Evolutionary conservation across 1,140 invertebrate genomes (phyloP).

Genomic region (Zaprionus davidi): DNA sequence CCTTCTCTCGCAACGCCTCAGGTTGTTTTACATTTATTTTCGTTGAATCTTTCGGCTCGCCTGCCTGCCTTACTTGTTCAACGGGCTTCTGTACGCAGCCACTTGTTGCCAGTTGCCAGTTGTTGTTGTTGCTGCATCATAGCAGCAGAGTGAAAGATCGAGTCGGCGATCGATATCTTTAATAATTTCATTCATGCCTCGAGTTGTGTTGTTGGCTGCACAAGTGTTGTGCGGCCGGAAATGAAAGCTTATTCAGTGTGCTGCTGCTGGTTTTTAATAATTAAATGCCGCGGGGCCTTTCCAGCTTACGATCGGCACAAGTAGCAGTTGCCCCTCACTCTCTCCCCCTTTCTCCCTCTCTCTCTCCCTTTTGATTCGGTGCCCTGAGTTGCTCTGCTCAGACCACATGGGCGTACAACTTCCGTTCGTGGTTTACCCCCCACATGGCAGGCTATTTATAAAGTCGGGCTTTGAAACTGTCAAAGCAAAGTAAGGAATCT

Average conservation of each 20-base stretch:
- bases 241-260: constrained; percentile 69
- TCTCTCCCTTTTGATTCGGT: constrained; percentile 40
- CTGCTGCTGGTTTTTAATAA: constrained; percentile 55
- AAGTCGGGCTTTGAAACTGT: neutral
- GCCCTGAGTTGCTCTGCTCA: constrained; percentile 56
- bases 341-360: neutral
- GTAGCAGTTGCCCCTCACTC: constrained; percentile 4
- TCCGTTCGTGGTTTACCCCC: neutral
- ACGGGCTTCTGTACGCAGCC: constrained; percentile 40
- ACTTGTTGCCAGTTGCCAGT: constrained; percentile 16
- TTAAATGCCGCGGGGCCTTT: constrained; percentile 68
- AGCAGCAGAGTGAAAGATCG: constrained; percentile 42
- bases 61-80: constrained; percentile 32
- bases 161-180: constrained; percentile 72
- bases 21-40: constrained; percentile 14
- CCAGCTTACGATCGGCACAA: constrained; percentile 10
- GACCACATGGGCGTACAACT: constrained; percentile 54
- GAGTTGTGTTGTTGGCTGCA: constrained; percentile 39
- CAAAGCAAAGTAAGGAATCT: neutral
- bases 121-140: neutral
- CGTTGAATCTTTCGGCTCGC: neutral
- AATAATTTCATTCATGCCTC: constrained; percentile 77
- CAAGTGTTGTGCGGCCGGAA: constrained; percentile 56
- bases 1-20: neutral
- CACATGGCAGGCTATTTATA: neutral